A percentile compares a stretch with the other conserved stretches of the same genome.
These are phyloP conservation scores for Clarias gariepinus DNA, from an alignment of 2,113 vertebrate genomes.

Conservation along the genomic window DNA sequence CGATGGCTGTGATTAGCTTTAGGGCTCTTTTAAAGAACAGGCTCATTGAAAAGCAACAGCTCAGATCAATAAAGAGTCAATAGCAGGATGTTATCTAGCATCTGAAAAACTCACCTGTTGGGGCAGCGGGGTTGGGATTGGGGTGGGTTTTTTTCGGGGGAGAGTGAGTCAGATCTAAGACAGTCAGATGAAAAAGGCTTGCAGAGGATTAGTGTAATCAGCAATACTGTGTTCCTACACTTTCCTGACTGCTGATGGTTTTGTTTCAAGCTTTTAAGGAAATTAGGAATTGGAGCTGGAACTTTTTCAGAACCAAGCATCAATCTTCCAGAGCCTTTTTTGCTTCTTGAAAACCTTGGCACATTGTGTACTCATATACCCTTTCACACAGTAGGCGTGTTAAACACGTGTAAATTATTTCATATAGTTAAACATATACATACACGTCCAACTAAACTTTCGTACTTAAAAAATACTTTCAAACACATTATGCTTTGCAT, in stretches of 20 bases:
- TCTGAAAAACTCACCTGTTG: constrained; percentile 58
- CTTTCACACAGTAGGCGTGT: background rate
- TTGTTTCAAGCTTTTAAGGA: background rate
- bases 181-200: constrained; percentile 43
- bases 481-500: too few relatives aligned
- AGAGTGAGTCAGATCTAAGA: constrained; percentile 25
- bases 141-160: too few relatives aligned
- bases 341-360: too few relatives aligned
- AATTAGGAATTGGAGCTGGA: constrained; percentile 45
- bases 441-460: too few relatives aligned
- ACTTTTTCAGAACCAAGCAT: too few relatives aligned
- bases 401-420: background rate
- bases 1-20: constrained; percentile 33
- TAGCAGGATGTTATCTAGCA: constrained; percentile 34
- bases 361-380: background rate
- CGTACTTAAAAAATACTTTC: background rate
- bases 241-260: background rate
- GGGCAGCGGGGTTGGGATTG: background rate
- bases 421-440: background rate
- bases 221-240: constrained; percentile 3
- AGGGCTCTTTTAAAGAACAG: constrained; percentile 31
- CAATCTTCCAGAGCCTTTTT: too few relatives aligned
- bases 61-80: constrained; percentile 40
- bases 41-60: constrained; percentile 23
- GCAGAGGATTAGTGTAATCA: background rate